Evolutionary conservation across 2,888 invertebrate species (phyloP).

Genomic region (Gastracanthus pulcherrimus): DNA sequence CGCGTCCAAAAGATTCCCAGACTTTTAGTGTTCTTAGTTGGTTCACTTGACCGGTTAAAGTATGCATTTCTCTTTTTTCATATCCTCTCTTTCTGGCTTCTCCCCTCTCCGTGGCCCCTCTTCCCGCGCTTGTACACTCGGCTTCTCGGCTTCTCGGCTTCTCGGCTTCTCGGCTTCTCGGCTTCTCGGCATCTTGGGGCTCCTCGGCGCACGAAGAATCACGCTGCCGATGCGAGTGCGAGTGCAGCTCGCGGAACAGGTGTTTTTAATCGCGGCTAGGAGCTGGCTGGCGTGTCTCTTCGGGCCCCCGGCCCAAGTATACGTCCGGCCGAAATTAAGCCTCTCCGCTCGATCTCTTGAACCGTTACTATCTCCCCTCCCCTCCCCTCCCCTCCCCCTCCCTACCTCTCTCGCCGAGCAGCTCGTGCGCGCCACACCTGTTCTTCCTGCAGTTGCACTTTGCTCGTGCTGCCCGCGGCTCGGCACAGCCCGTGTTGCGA

Average conservation of each 20-base stretch:
- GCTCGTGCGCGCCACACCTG: background rate
- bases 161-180: too few relatives aligned
- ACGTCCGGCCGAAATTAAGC: slow-evolving; percentile 23
- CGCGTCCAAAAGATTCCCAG: slow-evolving; percentile 41
- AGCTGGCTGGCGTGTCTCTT: background rate
- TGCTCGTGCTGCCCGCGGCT: background rate
- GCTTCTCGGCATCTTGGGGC: too few relatives aligned
- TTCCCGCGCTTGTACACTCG: background rate
- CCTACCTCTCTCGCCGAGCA: too few relatives aligned
- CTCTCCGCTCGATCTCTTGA: background rate
- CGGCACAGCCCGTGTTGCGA: too few relatives aligned
- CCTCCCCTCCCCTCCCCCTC: too few relatives aligned
- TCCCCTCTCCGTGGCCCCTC: background rate
- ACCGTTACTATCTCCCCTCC: too few relatives aligned
- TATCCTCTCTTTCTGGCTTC: background rate
- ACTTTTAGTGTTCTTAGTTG: slow-evolving; percentile 22
- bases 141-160: background rate
- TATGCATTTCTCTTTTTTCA: slow-evolving; percentile 14
- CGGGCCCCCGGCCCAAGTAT: background rate
- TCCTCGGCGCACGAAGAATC: too few relatives aligned
- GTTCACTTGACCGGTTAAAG: slow-evolving; percentile 35
- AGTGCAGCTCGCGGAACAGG: slow-evolving; percentile 33
- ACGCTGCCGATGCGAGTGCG: too few relatives aligned
- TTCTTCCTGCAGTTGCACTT: background rate
- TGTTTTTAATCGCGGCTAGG: slow-evolving; percentile 49